These are phyloP conservation scores for Drosophila persimilis DNA, from an alignment of 1,140 invertebrate genomes.

Conservation along the genomic window DNA sequence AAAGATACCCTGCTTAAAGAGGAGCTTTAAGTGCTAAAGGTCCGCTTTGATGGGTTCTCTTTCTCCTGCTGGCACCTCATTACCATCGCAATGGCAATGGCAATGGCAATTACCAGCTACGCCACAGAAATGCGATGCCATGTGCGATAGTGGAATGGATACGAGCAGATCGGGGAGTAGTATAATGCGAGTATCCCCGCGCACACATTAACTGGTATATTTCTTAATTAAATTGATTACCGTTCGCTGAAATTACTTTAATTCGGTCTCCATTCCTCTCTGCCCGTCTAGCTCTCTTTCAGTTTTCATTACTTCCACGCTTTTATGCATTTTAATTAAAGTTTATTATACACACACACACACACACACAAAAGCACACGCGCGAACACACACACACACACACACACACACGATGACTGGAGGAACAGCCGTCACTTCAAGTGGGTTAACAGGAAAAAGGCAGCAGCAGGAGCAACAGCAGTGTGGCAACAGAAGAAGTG, in stretches of 20 bases:
- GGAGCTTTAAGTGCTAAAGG: no score
- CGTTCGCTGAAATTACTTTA: conserved; percentile 58
- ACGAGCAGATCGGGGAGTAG: conserved; percentile 5
- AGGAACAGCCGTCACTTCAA: conserved; percentile 14
- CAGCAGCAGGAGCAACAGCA: conserved; percentile 5
- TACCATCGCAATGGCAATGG: conserved; percentile 55
- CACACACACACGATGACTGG: conserved; percentile 19
- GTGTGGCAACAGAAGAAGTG: neutral
- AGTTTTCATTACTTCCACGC: conserved; percentile 36
- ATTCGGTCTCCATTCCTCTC: conserved; percentile 16
- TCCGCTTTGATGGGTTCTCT: conserved; percentile 29
- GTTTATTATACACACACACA: conserved; percentile 58
- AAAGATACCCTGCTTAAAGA: no score
- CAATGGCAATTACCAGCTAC: conserved; percentile 45
- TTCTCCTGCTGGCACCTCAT: conserved; percentile 52
- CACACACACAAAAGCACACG: conserved; percentile 6
- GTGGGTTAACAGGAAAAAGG: conserved; percentile 13
- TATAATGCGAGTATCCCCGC: conserved; percentile 23
- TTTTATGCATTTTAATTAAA: conserved; percentile 76
- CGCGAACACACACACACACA: conserved; percentile 8
- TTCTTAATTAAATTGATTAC: conserved; percentile 75
- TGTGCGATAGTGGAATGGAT: conserved; percentile 12
- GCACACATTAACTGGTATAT: conserved; percentile 55
- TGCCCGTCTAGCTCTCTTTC: conserved; percentile 17
- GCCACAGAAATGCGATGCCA: conserved; percentile 17